These are phyloP conservation scores for Panthera tigris DNA, from an alignment of 2,113 vertebrate species.

Conservation along the genomic window DNA sequence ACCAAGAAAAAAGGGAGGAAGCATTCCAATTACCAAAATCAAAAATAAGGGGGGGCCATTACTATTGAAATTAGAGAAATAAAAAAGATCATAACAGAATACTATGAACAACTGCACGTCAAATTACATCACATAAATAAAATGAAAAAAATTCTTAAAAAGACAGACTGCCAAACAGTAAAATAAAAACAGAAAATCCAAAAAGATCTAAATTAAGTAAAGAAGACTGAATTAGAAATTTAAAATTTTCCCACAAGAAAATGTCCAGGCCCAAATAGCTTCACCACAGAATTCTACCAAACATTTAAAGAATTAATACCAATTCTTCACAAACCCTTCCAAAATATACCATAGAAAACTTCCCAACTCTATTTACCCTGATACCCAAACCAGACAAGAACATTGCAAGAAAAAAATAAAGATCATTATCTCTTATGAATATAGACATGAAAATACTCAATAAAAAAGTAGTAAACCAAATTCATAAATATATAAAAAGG, in stretches of 20 bases:
- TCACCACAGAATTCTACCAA: background rate
- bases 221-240: background rate
- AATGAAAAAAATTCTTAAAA: background rate
- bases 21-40: constrained; percentile 23
- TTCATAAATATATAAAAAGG: background rate
- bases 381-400: background rate
- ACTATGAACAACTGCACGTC: background rate
- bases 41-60: background rate
- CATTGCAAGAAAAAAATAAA: constrained; percentile 1
- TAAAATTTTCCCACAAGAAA: constrained; percentile 1
- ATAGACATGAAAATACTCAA: background rate
- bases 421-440: background rate
- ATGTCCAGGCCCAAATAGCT: background rate
- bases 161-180: background rate
- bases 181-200: background rate
- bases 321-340: background rate
- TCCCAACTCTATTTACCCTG: background rate
- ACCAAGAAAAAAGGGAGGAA: background rate
- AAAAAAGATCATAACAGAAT: background rate
- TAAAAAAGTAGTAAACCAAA: constrained; percentile 39
- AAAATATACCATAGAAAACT: background rate
- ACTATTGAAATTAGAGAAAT: background rate
- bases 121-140: constrained; percentile 22
- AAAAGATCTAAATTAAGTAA: background rate
- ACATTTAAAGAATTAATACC: background rate